Evolutionary conservation across 2,797 vertebrate species (phyloP).

Genomic region (Centroberyx gerrardi): DNA sequence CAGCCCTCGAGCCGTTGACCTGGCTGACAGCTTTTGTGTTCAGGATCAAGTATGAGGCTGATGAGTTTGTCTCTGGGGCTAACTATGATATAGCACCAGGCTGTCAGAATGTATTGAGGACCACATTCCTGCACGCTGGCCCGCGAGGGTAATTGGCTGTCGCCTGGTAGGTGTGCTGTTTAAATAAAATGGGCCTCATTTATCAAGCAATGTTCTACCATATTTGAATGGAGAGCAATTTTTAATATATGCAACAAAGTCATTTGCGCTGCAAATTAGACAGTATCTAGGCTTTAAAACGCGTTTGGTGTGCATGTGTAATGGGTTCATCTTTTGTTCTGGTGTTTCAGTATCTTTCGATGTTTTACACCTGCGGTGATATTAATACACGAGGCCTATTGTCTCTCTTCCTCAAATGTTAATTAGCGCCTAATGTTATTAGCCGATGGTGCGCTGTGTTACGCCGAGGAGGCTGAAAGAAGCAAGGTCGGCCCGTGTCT

Average conservation of each 20-base stretch:
- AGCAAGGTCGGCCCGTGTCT: constrained; percentile 16
- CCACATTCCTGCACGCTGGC: constrained; percentile 55
- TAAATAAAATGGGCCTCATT: constrained; percentile 78
- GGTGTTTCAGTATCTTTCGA: constrained; percentile 21
- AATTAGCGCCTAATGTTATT: background rate
- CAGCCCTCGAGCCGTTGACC: constrained; percentile 59
- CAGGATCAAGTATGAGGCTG: constrained; percentile 76
- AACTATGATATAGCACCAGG: constrained; percentile 76
- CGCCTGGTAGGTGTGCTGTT: constrained; percentile 74
- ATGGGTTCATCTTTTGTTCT: constrained; percentile 31
- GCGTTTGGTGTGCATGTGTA: constrained; percentile 32
- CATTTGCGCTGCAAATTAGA: constrained; percentile 51
- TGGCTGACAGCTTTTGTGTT: constrained; percentile 76
- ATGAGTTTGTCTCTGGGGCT: constrained; percentile 77
- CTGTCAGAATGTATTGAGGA: constrained; percentile 75
- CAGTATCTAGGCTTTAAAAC: constrained; percentile 19
- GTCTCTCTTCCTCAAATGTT: constrained; percentile 2
- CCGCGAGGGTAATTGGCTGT: constrained; percentile 77
- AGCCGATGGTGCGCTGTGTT: background rate
- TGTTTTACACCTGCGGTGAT: background rate
- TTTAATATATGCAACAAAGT: constrained; percentile 55
- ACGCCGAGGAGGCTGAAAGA: background rate
- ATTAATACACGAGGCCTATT: background rate
- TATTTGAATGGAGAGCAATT: constrained; percentile 42
- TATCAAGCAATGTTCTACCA: constrained; percentile 64